phyloP scores from a whole-genome alignment of 1,140 invertebrate species.

The Papilio aristodemus region DNA sequence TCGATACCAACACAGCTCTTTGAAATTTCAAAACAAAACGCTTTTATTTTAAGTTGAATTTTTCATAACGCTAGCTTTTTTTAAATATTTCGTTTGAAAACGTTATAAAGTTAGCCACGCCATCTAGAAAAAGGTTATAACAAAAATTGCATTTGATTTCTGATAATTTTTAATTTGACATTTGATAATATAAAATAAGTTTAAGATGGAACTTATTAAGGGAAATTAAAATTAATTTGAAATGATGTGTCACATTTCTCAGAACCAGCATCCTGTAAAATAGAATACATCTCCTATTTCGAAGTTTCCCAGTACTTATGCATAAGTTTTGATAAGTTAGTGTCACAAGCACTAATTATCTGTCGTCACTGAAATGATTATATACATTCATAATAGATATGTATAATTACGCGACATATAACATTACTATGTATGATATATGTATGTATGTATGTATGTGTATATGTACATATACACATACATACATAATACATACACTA shows the following conservation, averaged over 20 bases:
- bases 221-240: background rate
- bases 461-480: too few relatives aligned
- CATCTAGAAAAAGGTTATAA: background rate
- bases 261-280: background rate
- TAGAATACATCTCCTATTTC: background rate
- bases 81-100: background rate
- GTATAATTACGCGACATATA: background rate
- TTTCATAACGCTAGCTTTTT: background rate
- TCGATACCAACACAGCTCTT: background rate
- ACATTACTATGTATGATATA: background rate
- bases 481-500: too few relatives aligned
- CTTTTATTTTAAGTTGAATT: background rate
- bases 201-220: background rate
- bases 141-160: too few relatives aligned
- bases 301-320: background rate
- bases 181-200: too few relatives aligned
- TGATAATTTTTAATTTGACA: too few relatives aligned
- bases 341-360: background rate
- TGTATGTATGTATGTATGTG: too few relatives aligned
- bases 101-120: background rate
- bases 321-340: constrained; percentile 3
- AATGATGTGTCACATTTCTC: constrained; percentile 13
- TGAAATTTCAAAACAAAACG: constrained; percentile 9
- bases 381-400: background rate
- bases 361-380: background rate